Percentiles rank a stretch among this genome's conserved stretches.
These are phyloP conservation scores for Bombus breviceps DNA, from an alignment of 1,140 invertebrate species.

Conservation along the genomic window DNA sequence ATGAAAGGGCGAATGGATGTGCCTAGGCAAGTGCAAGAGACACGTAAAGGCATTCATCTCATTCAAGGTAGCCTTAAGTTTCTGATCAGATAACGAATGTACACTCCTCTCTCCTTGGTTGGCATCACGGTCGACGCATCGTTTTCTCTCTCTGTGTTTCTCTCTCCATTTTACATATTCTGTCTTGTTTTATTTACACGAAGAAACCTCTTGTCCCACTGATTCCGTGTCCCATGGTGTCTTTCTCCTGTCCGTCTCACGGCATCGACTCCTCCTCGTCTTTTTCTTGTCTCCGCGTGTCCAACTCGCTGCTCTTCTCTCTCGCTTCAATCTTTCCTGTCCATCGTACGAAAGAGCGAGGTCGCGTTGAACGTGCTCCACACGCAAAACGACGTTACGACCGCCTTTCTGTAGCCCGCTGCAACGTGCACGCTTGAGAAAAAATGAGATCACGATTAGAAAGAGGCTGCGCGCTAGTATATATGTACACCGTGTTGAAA, in stretches of 20 bases:
- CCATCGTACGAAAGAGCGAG: not conserved
- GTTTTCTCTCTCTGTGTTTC: conserved; percentile 19
- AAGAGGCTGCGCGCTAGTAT: not conserved
- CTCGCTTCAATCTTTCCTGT: not conserved
- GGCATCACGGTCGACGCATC: conserved; percentile 49
- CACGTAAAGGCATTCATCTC: conserved; percentile 81
- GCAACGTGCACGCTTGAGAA: conserved; percentile 13
- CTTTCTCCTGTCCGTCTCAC: conserved; percentile 46
- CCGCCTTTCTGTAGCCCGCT: conserved; percentile 37
- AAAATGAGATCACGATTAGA: conserved; percentile 51
- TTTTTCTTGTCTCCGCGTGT: conserved; percentile 25
- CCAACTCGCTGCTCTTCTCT: not conserved
- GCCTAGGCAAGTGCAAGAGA: conserved; percentile 81
- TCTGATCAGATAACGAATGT: conserved; percentile 82
- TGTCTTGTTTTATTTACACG: conserved; percentile 39
- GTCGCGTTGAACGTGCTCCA: conserved; percentile 34
- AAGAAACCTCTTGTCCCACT: conserved; percentile 30
- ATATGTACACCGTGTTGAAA: not conserved
- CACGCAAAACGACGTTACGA: conserved; percentile 60
- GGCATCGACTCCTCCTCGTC: conserved; percentile 42
- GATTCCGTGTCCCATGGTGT: conserved; percentile 23
- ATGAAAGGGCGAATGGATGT: conserved; percentile 80
- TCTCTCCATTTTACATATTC: not conserved
- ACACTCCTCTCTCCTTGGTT: conserved; percentile 74
- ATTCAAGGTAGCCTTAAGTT: conserved; percentile 80